A percentile compares a stretch with the other conserved stretches of the same genome.
Conservation (phyloP, 2,797 vertebrate species). For the Trachurus trachurus region DNA sequence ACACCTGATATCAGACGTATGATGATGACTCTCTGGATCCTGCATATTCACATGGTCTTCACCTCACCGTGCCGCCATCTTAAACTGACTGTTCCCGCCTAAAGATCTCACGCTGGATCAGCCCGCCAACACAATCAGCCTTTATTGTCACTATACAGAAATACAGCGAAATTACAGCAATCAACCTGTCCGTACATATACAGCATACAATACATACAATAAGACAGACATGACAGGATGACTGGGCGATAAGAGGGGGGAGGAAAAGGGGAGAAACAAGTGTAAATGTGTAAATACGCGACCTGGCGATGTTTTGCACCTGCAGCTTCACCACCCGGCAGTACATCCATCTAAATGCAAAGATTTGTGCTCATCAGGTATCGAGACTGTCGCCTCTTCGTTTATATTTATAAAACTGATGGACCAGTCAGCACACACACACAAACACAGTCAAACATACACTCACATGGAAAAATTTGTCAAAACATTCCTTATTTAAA, state of each 20-base stretch:
- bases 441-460: not conserved
- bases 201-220: too few relatives aligned
- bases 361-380: slow-evolving; percentile 12
- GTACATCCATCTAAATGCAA: slow-evolving; percentile 32
- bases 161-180: too few relatives aligned
- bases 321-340: slow-evolving; percentile 19
- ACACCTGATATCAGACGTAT: not conserved
- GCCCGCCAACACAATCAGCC: too few relatives aligned
- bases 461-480: not conserved
- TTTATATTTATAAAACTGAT: slow-evolving; percentile 26
- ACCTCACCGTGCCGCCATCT: not conserved
- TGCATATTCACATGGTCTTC: not conserved
- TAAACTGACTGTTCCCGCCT: not conserved
- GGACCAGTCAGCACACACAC: not conserved
- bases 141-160: too few relatives aligned
- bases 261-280: too few relatives aligned
- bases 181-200: too few relatives aligned
- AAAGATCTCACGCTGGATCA: not conserved
- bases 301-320: slow-evolving; percentile 16
- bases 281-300: not conserved
- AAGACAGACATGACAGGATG: too few relatives aligned
- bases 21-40: slow-evolving; percentile 3
- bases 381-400: not conserved
- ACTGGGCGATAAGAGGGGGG: too few relatives aligned
- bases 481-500: not conserved